Evolutionary conservation across 1,140 invertebrate genomes (phyloP), one percentile per base, ranked within the genome.

Genomic region (Anthonomus grandis): DNA sequence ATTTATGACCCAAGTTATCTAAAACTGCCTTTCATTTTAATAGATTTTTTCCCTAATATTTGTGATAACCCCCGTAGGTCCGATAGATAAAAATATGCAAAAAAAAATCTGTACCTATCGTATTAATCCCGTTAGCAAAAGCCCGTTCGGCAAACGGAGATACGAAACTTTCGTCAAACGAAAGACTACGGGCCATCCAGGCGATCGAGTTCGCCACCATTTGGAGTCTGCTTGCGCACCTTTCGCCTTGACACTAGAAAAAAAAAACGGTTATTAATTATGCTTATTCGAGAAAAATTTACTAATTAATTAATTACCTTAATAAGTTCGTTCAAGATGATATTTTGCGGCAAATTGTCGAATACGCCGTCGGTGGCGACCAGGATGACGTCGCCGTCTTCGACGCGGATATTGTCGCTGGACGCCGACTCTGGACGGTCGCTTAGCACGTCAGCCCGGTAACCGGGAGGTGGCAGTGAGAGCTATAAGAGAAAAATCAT

Each of bases 281-380:
- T n/a, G n/a, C n/a, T n/a, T n/a, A n/a, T n/a, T n/a, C n/a, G 12
- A 10, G 18, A 9, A 4, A 4, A 41, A 41, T 2, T 13, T 15
- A 3, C 18, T 4, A 46, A 27, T 15, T 15, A 6, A 15, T 41
- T 12, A 44, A 48, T 57, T 24, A 79, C 77, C 74, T 86, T 85
- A 25, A 79, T 74, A 72, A 95, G 81, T 76, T 93, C 88, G 12
- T 86, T 83, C 48, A 94, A 75, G 65, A 98, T 83, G 67, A 95
- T 80, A 56, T 86, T 84, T 65, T 96, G 92, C 55, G 92, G 93
- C 64, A 98, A 85, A 78, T 98, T 98, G 77, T 98, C 96, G 77
- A 98, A 98, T 17, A 98, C 90, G 38, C 96, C 96, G 78, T 98
- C 95, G 2, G 95, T 98, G 25, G 94, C 96, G 27, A 98, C 81